Evolutionary conservation across 2,888 invertebrate genomes (phyloP), one percentile per base, ranked within the genome.

Genomic region (Caenorhabditis sp.): DNA sequence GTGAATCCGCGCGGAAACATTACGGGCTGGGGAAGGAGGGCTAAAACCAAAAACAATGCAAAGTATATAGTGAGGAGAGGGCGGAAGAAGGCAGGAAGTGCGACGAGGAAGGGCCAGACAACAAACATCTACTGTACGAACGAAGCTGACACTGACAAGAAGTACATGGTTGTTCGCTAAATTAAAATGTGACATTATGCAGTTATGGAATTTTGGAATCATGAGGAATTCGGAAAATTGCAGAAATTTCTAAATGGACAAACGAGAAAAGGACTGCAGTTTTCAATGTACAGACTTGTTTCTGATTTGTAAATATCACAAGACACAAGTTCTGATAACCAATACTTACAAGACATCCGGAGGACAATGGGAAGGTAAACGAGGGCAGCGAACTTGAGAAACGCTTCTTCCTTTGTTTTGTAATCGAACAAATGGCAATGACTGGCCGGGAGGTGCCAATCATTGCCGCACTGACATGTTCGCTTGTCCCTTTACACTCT

Each of bases 1-100:
- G 74, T 74, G 74, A 74, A 67, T 76, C 76, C 76, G 76, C 76
- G 76, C 76, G 76, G 76, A 76, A 76, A 76, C 67, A 67, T 67
- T 76, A 60, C 35, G 35, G 18, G 60, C 4, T n/a, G 60, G 1
- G 24, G 22, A 5, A 6, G 24, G 11, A 11, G 37, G 15, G 60
- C 44, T 40, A 76, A 67, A 76, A 76, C 76, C 58, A 76, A 74
- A 74, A 74, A 74, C 74, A 74, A 74, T 74, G 65, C 55, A 67
- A 65, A 74, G 74, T 67, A 67, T 61, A 61, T 61, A 61, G 61
- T 28, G 44, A 56, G 44, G 47, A 37, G 58, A 32, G 58, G 32
- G 28, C 55, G 37, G 32, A 58, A 65, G 60, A n/a, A n/a, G n/a
- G n/a, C n/a, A 32, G 18, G 56, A 65, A 65, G 60, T 76, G 53